Evolutionary conservation across 2,797 vertebrate genomes (phyloP), one percentile per base, ranked within the genome.

Genomic region (Astyanax mexicanus): DNA sequence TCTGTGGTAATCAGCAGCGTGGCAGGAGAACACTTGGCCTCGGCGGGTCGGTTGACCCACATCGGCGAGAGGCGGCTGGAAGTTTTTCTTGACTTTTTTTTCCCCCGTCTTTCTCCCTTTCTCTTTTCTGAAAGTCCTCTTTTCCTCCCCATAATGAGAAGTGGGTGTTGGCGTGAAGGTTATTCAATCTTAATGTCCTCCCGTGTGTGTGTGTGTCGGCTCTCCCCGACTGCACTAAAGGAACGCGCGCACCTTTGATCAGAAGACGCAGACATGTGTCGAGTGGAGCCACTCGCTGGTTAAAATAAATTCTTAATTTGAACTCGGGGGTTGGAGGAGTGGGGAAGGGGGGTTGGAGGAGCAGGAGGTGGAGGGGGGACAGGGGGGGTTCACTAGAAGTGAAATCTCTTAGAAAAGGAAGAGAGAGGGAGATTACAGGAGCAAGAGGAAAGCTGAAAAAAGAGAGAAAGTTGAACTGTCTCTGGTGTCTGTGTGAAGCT

Each of bases 181-280:
- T 92, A 92, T 92, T 92, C 91, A 93, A 92, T 93, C 91, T 93
- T 93, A 93, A 93, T 93, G 91, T 92, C 90, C 90, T 89, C 89
- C 86, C 29, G 38, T 86, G 86, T 92, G 92, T 86, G 86, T 92
- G 92, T 89, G 91, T 92, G 91, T 91, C 89, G 88, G 90, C 87
- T 74, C 89, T 89, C 88, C 79, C 89, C 88, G 87, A 87, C 90
- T 91, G 89, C 90, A 89, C 91, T 92, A 92, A 92, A 91, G 89
- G 85, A 91, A 89, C 79, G 65, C 25, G 29, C 85, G 84, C 88
- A 93, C 91, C 92, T 93, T 93, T 93, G 92, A 93, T 93, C 92
- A 93, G 83, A 86, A 89, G 84, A 70, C 29, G 86, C 84, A 89
- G 87, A 92, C 91, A 93, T 86, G 89, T 93, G 91, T 92, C 90